Base-by-base conservation (phyloP, 2,113 vertebrate genomes). In the Pluvianellus socialis region DNA sequence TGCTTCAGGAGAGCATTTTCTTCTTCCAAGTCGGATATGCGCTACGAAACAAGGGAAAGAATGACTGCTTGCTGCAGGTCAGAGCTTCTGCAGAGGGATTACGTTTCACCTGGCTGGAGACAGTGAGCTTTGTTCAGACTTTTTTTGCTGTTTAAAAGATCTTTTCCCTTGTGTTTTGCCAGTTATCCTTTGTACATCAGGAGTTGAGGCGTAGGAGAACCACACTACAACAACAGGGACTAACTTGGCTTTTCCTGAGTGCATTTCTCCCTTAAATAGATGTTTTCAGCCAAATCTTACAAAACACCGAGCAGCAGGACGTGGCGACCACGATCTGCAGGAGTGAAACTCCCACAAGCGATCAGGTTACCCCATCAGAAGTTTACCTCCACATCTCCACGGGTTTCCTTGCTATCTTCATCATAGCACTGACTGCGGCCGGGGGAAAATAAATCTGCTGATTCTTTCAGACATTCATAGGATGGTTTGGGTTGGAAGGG, bases 1-100 rank as follows among this genome's bases (percentile, higher is more conserved):
- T 97, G 97, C 97, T 99, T 99, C 95, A 99, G 96, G 70, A 99
- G 89, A 4, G 96, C 24, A 4, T 99, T 99, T 89, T 99, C 99
- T 38, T 90, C 97, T 97, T 99, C 98, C 97, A 99, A 97, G 92
- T 99, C 98, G 2, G 98, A 95, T 79, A 99, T 98, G 26, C 98
- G 97, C 99, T 99, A 53, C 0, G 6, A 82, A 92, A 72, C 28
- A 86, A 90, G 56, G 59, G 22, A 84, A 72, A 75, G 71, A 21
- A 52, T 94, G 62, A 95, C 22, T 23, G 65, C 27, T 59, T 27
- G 49, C 30, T 49, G 42, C 49, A 66, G 82, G 95, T 65, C 67
- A 79, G 61, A 32, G 61, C 76, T 38, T 67, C 56, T 58, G 23
- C 3, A 2, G 40, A 35, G 53, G 14, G 74, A 62, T 71, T 84